Base-by-base conservation (phyloP, 2,113 vertebrate genomes). In the Melierax canorus region DNA sequence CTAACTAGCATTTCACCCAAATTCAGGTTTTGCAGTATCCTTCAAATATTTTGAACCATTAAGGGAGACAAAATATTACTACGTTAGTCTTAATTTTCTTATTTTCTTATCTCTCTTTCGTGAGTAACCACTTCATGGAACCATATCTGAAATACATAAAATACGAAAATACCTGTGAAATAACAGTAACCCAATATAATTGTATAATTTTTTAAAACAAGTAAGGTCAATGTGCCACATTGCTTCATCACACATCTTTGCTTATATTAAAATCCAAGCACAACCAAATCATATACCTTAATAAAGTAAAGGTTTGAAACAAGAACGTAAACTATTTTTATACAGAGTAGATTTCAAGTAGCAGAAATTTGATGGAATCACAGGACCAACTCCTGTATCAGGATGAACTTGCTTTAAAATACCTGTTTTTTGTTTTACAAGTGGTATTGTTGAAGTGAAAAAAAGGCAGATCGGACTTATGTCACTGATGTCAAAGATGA, bases 321-420 rank as follows among this genome's bases (percentile, higher is more conserved):
- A 60, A 53, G 32, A 86, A 11, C 11, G 9, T 74, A 53, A 74
- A 46, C 6, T 78, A 11, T 60, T 85, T 2, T 66, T 81, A 48
- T 0, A 30, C 4, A 76, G 66, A 84, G 19, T 24, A 53, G 4
- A 56, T 74, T 78, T 81, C 41, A 34, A 76, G 22, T 56, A 72
- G 26, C 5, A 46, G 39, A 66, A 56, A 60, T 74, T 30, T 58
- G 12, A 74, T n/a, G 4, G 3, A 77, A 77, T 43, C 43, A 20
- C 3, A 69, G 15, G 34, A n/a, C 12, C 43, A 45, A 4, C 0
- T 32, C 12, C 1, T 53, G 2, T 12, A 41, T 53, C 4, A 53
- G 15, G 6, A 66, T 67, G 24, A 84, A 78, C 10, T 74, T 36
- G 2, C 14, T 71, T 74, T 62, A 74, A 77, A 85, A 41, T 32